Percentiles rank a stretch among this genome's conserved stretches.
Evolutionary conservation across 2,888 invertebrate genomes (phyloP).

Genomic region (Aleiodes alternator): DNA sequence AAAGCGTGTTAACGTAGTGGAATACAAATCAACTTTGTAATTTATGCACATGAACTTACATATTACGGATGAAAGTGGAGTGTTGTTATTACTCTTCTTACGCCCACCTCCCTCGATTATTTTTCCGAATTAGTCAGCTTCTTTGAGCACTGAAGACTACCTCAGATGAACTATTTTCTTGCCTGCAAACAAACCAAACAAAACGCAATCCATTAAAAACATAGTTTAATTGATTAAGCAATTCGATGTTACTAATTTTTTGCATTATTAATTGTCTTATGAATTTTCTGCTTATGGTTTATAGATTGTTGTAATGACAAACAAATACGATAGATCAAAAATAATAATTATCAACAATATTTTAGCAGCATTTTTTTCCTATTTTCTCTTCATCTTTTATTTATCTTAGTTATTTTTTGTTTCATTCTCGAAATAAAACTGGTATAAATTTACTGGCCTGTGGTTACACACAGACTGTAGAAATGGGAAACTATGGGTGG

Average conservation of each 20-base stretch:
- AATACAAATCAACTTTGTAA: constrained; percentile 16
- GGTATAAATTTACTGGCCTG: constrained; percentile 34
- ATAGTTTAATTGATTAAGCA: background rate
- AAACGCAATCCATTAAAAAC: constrained; percentile 41
- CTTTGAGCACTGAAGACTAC: constrained; percentile 17
- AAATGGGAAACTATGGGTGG: constrained; percentile 6
- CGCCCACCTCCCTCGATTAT: background rate
- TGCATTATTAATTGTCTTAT: too few species aligned
- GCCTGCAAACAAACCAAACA: constrained; percentile 42
- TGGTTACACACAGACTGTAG: constrained; percentile 12
- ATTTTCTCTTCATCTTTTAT: background rate
- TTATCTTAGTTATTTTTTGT: background rate
- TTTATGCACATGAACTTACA: constrained; percentile 46
- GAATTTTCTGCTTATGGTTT: too few species aligned
- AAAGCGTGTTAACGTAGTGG: background rate
- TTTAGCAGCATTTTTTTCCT: too few species aligned
- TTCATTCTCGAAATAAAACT: constrained; percentile 20
- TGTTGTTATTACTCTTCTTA: constrained; percentile 13
- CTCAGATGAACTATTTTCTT: constrained; percentile 28
- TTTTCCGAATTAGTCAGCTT: background rate
- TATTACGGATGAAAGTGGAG: constrained; percentile 21
- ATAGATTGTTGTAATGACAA: too few species aligned
- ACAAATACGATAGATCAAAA: too few species aligned
- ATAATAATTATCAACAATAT: too few species aligned
- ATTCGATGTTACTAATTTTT: too few species aligned